Base-by-base conservation (phyloP, 1,140 invertebrate genomes). In the Vollenhovia emeryi region DNA sequence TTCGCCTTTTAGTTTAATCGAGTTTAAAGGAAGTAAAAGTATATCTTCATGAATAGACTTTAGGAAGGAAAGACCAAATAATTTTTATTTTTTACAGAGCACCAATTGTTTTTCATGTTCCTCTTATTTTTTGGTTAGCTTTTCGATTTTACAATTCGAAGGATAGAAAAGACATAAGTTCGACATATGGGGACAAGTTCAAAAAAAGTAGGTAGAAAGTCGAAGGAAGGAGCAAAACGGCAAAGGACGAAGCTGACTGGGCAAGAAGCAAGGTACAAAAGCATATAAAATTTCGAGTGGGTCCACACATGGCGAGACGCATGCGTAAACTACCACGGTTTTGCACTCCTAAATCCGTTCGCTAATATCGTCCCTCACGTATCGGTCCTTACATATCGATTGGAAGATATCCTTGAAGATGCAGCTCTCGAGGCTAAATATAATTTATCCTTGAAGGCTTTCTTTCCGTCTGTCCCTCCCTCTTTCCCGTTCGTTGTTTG, bases 371-470 rank as follows among this genome's bases (percentile, higher is more conserved):
- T 62, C 45, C 33, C 6, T 0, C 33, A 36, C 3, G 45, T 40
- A 43, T 43, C n/a, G n/a, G n/a, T n/a, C 2, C 6, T 60, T 2
- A 52, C 18, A 36, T 62, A 40, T 76, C 52, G 55, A 69, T 88
- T 83, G 76, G 57, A 87, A 87, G 15, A 66, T 74, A 69, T 80
- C 60, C 55, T 87, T 71, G 86, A 11, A 69, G 40, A 45, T 18
- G 78, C 43, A 55, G 33, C 62, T 71, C 78, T 15, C n/a, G n/a
- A 43, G 62, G 74, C 86, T 88, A 88, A 88, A 88, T 88, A 88
- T 88, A 88, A 88, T 88, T 85, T 87, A 76, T 88, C 87, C 87
- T 88, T 88, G 87, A 79, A 40, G 69, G 18, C 64, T 60, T 80
- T 57, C 64, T 68, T 60, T 36, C 43, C 11, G 13, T 73, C 13